These are phyloP conservation scores for Peromyscus leucopus DNA, from an alignment of 2,113 vertebrate genomes.

Conservation along the genomic window DNA sequence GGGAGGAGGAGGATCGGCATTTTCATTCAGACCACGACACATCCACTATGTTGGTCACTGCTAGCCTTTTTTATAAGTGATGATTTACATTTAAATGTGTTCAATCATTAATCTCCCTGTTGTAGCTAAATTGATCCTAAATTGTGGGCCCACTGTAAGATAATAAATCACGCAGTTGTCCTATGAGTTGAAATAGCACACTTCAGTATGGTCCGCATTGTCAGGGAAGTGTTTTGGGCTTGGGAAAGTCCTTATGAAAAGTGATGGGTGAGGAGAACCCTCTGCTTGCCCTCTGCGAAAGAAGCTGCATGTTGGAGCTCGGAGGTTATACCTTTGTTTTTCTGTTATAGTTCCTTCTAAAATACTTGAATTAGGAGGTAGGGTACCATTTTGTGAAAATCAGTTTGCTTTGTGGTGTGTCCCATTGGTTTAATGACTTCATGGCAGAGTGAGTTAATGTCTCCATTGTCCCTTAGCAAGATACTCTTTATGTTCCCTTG, in stretches of 20 bases:
- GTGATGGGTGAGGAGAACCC: neutral
- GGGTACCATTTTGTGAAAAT: neutral
- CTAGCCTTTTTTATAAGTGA: conserved; percentile 21
- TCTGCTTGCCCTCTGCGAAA: neutral
- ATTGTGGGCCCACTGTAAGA: neutral
- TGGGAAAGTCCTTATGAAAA: neutral
- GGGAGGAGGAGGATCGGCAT: neutral
- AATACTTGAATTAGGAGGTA: conserved; percentile 22
- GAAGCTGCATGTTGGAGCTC: neutral
- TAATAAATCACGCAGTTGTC: neutral
- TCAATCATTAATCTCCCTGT: neutral
- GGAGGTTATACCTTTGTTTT: neutral
- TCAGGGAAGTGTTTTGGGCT: neutral
- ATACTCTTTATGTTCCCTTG: conserved; percentile 68
- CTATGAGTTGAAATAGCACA: neutral
- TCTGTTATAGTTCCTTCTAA: conserved; percentile 15
- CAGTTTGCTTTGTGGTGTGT: neutral
- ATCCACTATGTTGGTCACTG: neutral
- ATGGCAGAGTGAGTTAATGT: conserved; percentile 25
- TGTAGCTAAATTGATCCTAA: conserved; percentile 41
- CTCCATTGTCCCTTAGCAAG: conserved; percentile 11
- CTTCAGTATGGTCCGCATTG: conserved; percentile 42
- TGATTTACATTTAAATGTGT: neutral
- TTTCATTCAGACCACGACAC: neutral
- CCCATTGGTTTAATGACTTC: conserved; percentile 30